Percentiles rank a stretch among this genome's conserved stretches.
These are phyloP conservation scores for Maccullochella peelii DNA, from an alignment of 2,113 vertebrate genomes.

Conservation along the genomic window DNA sequence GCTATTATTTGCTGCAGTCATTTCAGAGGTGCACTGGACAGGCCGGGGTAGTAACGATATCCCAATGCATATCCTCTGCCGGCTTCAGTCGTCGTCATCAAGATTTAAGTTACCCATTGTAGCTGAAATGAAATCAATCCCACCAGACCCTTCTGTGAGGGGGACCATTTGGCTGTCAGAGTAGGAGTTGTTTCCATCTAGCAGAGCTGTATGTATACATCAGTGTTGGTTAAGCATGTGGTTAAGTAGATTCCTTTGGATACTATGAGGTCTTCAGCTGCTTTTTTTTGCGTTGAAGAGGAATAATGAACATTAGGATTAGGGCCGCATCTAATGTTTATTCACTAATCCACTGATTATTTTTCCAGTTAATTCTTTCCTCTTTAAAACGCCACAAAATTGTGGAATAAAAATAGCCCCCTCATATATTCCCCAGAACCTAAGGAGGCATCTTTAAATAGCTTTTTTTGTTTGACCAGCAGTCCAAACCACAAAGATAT, in stretches of 20 bases:
- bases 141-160: conserved; percentile 47
- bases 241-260: conserved; percentile 39
- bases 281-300: background rate
- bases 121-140: conserved; percentile 72
- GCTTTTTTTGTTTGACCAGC: background rate
- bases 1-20: conserved; percentile 66
- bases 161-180: conserved; percentile 70
- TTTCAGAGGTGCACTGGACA: conserved; percentile 46
- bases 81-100: conserved; percentile 66
- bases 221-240: conserved; percentile 39
- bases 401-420: background rate
- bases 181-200: conserved; percentile 60
- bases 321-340: background rate
- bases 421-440: background rate
- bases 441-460: background rate
- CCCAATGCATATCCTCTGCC: conserved; percentile 66
- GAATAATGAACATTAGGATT: background rate
- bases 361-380: background rate
- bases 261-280: background rate
- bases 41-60: conserved; percentile 65
- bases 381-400: background rate
- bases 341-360: background rate
- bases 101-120: conserved; percentile 76
- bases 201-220: conserved; percentile 30
- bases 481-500: background rate